Conservation (phyloP, 2,113 vertebrate species). For the Globicephala melas region DNA sequence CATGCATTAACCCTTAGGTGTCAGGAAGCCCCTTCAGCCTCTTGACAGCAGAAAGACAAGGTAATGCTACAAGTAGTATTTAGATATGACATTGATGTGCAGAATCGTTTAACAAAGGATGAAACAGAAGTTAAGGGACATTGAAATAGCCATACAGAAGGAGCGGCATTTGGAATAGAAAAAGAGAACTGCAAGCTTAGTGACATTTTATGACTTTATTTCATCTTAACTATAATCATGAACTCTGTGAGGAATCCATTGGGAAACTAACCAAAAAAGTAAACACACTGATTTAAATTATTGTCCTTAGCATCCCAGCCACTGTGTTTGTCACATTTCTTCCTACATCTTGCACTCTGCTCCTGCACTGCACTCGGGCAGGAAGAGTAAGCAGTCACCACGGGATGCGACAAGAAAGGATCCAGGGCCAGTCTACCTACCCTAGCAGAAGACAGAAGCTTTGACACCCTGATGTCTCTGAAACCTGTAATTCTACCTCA, state of each 20-base stretch:
- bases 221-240: background rate
- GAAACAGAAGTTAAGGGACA: background rate
- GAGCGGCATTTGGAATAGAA: background rate
- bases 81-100: background rate
- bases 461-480: background rate
- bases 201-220: background rate
- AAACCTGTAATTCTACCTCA: background rate
- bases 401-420: accelerated
- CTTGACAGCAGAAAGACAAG: background rate
- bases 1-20: background rate
- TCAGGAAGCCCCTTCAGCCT: background rate
- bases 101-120: background rate
- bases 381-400: background rate
- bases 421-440: background rate
- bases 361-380: background rate
- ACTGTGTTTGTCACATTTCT: background rate
- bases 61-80: background rate
- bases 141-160: background rate
- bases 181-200: background rate
- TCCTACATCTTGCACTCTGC: background rate
- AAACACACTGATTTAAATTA: background rate
- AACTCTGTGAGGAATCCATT: background rate
- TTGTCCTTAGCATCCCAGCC: background rate
- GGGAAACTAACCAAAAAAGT: background rate
- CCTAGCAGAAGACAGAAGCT: background rate